phyloP scores from a whole-genome alignment of 2,888 invertebrate genomes.

The Dastarcus helophoroides region DNA sequence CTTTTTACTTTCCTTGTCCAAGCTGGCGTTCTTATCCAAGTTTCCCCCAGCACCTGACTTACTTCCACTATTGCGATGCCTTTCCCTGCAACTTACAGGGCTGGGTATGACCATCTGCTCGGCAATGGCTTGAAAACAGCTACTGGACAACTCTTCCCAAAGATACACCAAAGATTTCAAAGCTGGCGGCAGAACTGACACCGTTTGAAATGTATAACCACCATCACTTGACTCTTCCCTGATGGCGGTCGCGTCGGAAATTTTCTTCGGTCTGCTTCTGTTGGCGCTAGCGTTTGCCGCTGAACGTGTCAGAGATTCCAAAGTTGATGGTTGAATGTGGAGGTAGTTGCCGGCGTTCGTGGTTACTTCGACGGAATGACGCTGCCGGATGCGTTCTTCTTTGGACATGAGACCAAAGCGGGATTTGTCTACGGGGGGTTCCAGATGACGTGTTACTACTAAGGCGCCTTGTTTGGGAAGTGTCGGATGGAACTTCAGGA shows the following conservation, averaged over 20 bases:
- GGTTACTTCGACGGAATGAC: constrained; percentile 80
- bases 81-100: constrained; percentile 34
- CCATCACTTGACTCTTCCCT: too few relatives aligned
- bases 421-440: constrained; percentile 33
- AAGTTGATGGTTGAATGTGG: constrained; percentile 65
- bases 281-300: constrained; percentile 70
- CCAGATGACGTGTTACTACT: constrained; percentile 54
- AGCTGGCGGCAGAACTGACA: constrained; percentile 75
- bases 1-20: constrained; percentile 41
- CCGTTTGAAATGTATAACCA: constrained; percentile 43
- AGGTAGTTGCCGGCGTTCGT: constrained; percentile 55
- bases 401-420: constrained; percentile 40
- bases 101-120: constrained; percentile 50
- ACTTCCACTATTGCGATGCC: constrained; percentile 24
- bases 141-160: constrained; percentile 76
- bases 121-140: constrained; percentile 53
- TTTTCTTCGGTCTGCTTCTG: constrained; percentile 40
- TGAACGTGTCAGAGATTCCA: constrained; percentile 65
- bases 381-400: constrained; percentile 56
- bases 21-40: constrained; percentile 33
- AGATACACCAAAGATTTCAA: constrained; percentile 75
- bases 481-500: constrained; percentile 84
- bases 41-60: constrained; percentile 27
- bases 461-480: constrained; percentile 68
- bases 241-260: constrained; percentile 40